Percentiles rank a stretch among this genome's conserved stretches.
phyloP scores from a whole-genome alignment of 2,888 invertebrate genomes.

The Clitarchus hookeri region DNA sequence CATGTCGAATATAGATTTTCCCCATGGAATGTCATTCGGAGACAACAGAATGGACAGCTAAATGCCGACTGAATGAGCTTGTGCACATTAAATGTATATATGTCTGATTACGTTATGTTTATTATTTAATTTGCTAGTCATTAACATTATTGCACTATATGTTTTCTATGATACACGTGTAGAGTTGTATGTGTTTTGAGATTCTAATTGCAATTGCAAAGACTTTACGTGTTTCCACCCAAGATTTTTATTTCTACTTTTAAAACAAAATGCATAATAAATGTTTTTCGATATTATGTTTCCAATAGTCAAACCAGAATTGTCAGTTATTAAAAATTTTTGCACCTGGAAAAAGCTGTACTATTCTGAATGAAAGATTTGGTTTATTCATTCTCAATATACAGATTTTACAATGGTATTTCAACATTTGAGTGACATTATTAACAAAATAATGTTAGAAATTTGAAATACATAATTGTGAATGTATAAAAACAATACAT shows the following conservation, averaged over 20 bases:
- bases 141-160: not conserved
- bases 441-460: not conserved
- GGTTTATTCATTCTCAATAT: not conserved
- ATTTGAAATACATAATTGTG: not conserved
- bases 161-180: not conserved
- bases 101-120: not conserved
- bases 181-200: no score
- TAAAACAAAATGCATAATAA: not conserved
- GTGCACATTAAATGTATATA: not conserved
- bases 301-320: no score
- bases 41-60: not conserved
- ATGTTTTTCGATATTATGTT: no score
- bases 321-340: no score
- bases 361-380: no score
- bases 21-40: not conserved
- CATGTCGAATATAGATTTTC: not conserved
- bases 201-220: not conserved
- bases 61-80: not conserved
- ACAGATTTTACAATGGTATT: not conserved
- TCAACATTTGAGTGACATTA: not conserved
- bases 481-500: not conserved
- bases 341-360: no score
- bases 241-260: not conserved
- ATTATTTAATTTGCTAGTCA: not conserved
- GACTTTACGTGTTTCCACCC: not conserved